Conservation (phyloP, 2,888 invertebrate genomes). For the Thymelicus sylvestris region DNA sequence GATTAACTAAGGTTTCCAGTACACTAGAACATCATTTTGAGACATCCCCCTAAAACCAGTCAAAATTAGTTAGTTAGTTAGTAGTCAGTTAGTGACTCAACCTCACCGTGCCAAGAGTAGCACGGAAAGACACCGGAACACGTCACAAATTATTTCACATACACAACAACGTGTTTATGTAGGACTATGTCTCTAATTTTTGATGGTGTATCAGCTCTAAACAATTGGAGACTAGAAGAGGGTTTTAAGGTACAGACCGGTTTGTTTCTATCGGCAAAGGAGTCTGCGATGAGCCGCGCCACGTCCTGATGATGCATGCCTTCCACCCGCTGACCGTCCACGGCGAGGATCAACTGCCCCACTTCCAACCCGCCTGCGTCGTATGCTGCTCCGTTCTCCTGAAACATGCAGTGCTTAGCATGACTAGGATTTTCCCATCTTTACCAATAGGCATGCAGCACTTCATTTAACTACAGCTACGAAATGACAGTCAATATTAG, state of each 20-base stretch:
- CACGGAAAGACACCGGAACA: no score
- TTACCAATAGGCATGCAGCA: no score
- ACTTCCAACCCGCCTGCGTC: conserved; percentile 97
- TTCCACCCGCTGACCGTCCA: conserved; percentile 92
- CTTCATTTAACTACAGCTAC: no score
- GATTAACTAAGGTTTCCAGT: no score
- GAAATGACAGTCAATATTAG: no score
- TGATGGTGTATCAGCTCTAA: no score
- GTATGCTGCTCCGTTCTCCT: conserved; percentile 98
- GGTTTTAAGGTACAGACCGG: conserved; percentile 58
- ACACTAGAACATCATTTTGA: no score
- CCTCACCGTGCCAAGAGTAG: background rate
- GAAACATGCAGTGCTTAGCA: conserved; percentile 47
- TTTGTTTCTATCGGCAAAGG: conserved; percentile 95
- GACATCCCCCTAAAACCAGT: no score
- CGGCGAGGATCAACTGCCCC: conserved; percentile 96
- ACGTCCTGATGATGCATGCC: conserved; percentile 95
- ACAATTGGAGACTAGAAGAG: background rate
- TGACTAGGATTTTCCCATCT: no score
- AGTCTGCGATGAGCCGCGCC: conserved; percentile 96
- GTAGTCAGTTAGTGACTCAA: background rate
- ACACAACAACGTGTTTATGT: background rate
- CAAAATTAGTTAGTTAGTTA: no score
- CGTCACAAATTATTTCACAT: no score
- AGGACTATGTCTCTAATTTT: no score